A percentile compares a stretch with the other conserved stretches of the same genome.
These are phyloP conservation scores for Phrixothrix hirtus DNA, from an alignment of 2,888 invertebrate genomes.

Conservation along the genomic window DNA sequence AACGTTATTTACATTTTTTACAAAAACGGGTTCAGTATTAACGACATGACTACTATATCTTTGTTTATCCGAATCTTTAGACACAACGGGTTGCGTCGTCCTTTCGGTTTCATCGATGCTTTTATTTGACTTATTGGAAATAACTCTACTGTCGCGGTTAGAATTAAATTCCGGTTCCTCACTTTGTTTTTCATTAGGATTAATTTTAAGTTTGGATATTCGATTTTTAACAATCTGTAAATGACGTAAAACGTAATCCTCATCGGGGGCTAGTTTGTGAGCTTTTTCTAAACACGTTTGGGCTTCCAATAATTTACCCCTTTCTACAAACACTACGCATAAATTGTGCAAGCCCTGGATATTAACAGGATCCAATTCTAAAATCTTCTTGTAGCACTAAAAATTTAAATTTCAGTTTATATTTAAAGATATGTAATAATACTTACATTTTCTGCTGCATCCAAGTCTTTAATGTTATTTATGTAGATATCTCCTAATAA, in stretches of 20 bases:
- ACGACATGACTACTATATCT: slow-evolving; percentile 54
- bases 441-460: slow-evolving; percentile 90
- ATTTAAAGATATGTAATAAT: too few relatives aligned
- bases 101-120: slow-evolving; percentile 52
- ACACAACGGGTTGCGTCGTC: slow-evolving; percentile 52
- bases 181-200: slow-evolving; percentile 46
- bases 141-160: slow-evolving; percentile 46
- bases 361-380: slow-evolving; percentile 85
- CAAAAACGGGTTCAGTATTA: slow-evolving; percentile 55
- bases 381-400: slow-evolving; percentile 87
- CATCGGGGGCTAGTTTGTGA: slow-evolving; percentile 80
- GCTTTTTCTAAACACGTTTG: slow-evolving; percentile 83
- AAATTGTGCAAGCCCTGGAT: slow-evolving; percentile 94
- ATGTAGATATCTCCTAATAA: slow-evolving; percentile 94
- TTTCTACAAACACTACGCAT: slow-evolving; percentile 94
- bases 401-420: slow-evolving; percentile 39
- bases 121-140: slow-evolving; percentile 54
- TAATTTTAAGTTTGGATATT: slow-evolving; percentile 54
- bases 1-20: slow-evolving; percentile 49
- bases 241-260: slow-evolving; percentile 89
- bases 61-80: slow-evolving; percentile 27
- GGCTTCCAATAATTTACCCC: slow-evolving; percentile 82
- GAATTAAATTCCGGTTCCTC: slow-evolving; percentile 44
- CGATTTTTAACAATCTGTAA: slow-evolving; percentile 83
- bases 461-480: slow-evolving; percentile 90